Evolutionary conservation across 2,888 invertebrate species (phyloP).

Genomic region (Agrochola lychnidis): DNA sequence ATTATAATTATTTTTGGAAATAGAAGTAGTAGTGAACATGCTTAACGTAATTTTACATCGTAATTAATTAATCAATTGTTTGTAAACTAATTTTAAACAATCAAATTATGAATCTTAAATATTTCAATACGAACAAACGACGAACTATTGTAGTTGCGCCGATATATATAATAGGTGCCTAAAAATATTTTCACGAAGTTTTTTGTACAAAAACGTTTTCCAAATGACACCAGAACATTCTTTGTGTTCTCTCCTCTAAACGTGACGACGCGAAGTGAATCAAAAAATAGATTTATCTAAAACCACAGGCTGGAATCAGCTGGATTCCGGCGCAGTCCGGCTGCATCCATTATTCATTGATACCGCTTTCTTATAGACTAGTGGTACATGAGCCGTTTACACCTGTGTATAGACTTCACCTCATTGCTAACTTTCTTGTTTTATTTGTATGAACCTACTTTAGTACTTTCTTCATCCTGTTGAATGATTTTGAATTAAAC

Average conservation of each 20-base stretch:
- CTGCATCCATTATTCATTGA: slow-evolving; percentile 78
- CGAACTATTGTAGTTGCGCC: too few species aligned
- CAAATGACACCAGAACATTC: not conserved
- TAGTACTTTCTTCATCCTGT: not conserved
- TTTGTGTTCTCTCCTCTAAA: not conserved
- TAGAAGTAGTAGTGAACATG: too few species aligned
- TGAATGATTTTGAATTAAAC: not conserved
- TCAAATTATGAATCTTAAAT: too few species aligned
- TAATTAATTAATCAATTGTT: too few species aligned
- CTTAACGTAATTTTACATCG: too few species aligned
- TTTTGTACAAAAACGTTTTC: not conserved
- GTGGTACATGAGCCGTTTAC: slow-evolving; percentile 47
- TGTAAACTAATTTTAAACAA: too few species aligned
- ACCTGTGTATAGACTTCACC: slow-evolving; percentile 32
- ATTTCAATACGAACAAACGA: too few species aligned
- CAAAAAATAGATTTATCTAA: slow-evolving; percentile 66
- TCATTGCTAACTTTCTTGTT: not conserved
- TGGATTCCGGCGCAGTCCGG: slow-evolving; percentile 65
- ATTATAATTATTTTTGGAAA: too few species aligned
- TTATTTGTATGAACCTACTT: not conserved
- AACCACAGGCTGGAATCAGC: slow-evolving; percentile 72
- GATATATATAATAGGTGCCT: not conserved
- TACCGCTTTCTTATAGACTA: slow-evolving; percentile 74
- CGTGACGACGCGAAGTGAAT: not conserved
- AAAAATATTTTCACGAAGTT: not conserved